phyloP scores from a whole-genome alignment of 2,888 invertebrate species.

The Catonia carolina region DNA sequence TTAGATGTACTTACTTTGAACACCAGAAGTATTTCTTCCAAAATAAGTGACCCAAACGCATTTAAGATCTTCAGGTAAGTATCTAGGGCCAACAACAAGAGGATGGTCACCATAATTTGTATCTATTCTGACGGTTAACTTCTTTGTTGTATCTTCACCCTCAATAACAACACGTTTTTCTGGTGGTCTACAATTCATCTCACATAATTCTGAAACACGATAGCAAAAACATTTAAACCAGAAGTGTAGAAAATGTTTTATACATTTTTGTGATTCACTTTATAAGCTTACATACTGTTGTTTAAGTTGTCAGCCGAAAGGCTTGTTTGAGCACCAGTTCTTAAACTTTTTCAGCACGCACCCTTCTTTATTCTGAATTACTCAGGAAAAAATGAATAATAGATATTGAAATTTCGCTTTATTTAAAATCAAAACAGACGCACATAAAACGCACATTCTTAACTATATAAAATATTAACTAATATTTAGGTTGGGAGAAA shows the following conservation, averaged over 20 bases:
- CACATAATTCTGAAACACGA: slow-evolving; percentile 58
- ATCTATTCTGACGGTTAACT: slow-evolving; percentile 51
- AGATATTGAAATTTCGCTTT: no score
- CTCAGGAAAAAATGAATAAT: no score
- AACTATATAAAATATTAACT: no score
- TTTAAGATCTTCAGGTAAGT: slow-evolving; percentile 59
- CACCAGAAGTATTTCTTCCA: slow-evolving; percentile 62
- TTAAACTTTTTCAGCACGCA: no score
- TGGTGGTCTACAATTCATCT: slow-evolving; percentile 55
- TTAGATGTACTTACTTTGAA: slow-evolving; percentile 56
- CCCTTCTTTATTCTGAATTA: no score
- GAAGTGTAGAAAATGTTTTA: slow-evolving; percentile 21
- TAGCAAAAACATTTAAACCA: not conserved
- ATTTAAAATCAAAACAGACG: no score
- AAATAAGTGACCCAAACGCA: slow-evolving; percentile 54
- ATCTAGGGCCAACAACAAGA: slow-evolving; percentile 67
- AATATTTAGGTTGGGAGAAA: no score
- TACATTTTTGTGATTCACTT: not conserved
- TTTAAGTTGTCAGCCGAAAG: no score
- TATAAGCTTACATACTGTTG: no score
- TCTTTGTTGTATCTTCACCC: slow-evolving; percentile 52
- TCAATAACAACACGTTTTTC: slow-evolving; percentile 55
- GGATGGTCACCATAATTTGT: slow-evolving; percentile 69
- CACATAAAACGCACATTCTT: no score
- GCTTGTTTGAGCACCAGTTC: slow-evolving; percentile 36